Percentiles rank a stretch among this genome's conserved stretches.
phyloP scores from a whole-genome alignment of 2,888 invertebrate genomes.

The Caenorhabditis parvicauda region DNA sequence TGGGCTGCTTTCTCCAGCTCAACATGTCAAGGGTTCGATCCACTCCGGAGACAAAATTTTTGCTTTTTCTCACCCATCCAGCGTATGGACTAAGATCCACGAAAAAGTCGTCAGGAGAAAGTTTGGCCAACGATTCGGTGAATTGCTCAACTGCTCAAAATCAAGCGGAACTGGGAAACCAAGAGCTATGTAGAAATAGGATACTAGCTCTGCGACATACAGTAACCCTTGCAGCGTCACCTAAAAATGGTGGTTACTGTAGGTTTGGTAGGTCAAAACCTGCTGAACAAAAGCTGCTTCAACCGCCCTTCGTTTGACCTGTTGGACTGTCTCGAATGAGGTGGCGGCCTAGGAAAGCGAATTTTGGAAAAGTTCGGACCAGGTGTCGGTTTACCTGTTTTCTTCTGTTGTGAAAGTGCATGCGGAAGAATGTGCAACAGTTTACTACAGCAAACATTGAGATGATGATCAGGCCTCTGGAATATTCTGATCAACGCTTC shows the following conservation, averaged over 20 bases:
- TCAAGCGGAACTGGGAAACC: constrained; percentile 19
- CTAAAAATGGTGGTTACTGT: too few relatives aligned
- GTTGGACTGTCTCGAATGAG: constrained; percentile 30
- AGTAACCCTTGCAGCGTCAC: constrained; percentile 37
- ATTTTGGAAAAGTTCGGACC: too few relatives aligned
- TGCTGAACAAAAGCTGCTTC: constrained; percentile 41
- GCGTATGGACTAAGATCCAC: constrained; percentile 36
- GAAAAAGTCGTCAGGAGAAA: constrained; percentile 41
- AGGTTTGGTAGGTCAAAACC: constrained; percentile 8
- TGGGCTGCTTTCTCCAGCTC: too few relatives aligned
- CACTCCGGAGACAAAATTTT: too few relatives aligned
- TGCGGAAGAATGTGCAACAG: constrained; percentile 30
- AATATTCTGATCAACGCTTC: too few relatives aligned
- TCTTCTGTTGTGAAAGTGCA: constrained; percentile 37
- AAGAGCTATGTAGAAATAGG: constrained; percentile 34
- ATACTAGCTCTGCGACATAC: constrained; percentile 36
- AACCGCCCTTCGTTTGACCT: constrained; percentile 28
- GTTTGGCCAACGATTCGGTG: constrained; percentile 40
- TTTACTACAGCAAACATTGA: constrained; percentile 35
- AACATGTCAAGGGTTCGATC: too few relatives aligned
- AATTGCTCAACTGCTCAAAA: constrained; percentile 2
- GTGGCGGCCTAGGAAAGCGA: constrained; percentile 6
- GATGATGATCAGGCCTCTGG: constrained; percentile 35
- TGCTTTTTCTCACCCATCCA: constrained; percentile 32
- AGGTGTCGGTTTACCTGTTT: constrained; percentile 11